Evolutionary conservation across 2,797 vertebrate genomes (phyloP), one percentile per base, ranked within the genome.

Genomic region (Eidolon dupreanum): DNA sequence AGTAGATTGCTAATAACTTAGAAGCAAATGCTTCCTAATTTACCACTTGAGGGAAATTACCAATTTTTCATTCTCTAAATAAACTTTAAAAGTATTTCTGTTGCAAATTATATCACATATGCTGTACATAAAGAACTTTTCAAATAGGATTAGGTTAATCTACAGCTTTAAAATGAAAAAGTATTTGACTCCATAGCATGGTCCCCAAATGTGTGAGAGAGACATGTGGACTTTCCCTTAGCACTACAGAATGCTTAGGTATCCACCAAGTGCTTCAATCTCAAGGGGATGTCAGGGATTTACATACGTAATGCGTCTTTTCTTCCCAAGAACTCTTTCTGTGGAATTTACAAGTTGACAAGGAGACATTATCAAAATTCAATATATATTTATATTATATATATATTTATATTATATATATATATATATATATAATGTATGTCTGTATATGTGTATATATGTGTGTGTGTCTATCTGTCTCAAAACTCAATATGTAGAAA

Each of bases 111-210:
- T 51, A 43, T 61, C 65, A 57, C 66, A 93, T 89, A 24, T 92
- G 79, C 65, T 94, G 51, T 73, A 55, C 94, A 97, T 87, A 93
- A 19, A 92, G 33, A 87, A 53, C 17, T 94, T 83, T 94, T 96
- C 90, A 94, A 97, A 87, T 84, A 94, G 55, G 87, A 78, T 96
- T 95, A 97, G 33, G n/a, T 94, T 96, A 87, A 94, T 90, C 65
- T 46, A 71, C 4, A 38, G 70, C 16, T 63, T 96, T 84, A 96
- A 94, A 28, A 5, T 95, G 91, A 78, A 96, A 94, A 97, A 96
- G 57, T 74, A 75, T 71, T 86, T 93, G 53, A 68, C 59, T 95
- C 57, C 93, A 15, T 49, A 97, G 59, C 65, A 51, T 89, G 84
- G 83, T 82, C 55, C 94, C 74, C 90, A 93, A 97, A 93, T 91